A percentile compares a stretch with the other conserved stretches of the same genome.
phyloP scores from a whole-genome alignment of 2,888 invertebrate species.

The Macropis europaea region DNA sequence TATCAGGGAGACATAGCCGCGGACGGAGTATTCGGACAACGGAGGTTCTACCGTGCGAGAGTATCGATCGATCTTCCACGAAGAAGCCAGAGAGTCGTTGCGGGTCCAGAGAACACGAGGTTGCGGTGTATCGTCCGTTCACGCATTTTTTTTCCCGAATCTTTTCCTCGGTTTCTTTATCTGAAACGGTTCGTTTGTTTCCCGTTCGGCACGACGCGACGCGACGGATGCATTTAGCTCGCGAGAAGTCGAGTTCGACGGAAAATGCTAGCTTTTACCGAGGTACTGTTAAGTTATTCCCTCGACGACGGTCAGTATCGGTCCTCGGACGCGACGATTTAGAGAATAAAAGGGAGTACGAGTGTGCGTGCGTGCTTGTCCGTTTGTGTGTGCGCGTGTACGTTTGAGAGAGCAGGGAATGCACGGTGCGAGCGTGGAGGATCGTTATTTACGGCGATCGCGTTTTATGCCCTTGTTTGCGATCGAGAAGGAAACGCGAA shows the following conservation, averaged over 20 bases:
- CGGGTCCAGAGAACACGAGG: neutral
- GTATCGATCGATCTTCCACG: constrained; percentile 3
- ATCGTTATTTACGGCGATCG: constrained; percentile 28
- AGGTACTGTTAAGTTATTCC: constrained; percentile 17
- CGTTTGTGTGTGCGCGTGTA: no score
- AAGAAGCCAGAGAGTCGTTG: no score
- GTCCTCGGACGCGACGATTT: constrained; percentile 2
- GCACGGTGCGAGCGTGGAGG: constrained; percentile 19
- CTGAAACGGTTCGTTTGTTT: no score
- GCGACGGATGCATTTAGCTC: constrained; percentile 31
- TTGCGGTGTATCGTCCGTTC: neutral
- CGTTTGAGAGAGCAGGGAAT: neutral
- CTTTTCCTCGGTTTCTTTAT: neutral
- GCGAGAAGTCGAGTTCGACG: neutral
- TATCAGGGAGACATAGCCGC: no score
- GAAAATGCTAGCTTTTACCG: constrained; percentile 24
- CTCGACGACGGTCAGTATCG: constrained; percentile 15
- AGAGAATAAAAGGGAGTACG: neutral
- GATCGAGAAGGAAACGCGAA: constrained; percentile 39
- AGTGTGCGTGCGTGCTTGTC: no score
- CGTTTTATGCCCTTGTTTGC: constrained; percentile 48
- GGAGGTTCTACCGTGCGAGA: no score
- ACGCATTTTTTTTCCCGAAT: neutral
- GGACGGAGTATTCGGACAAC: no score
- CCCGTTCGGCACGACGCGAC: no score